phyloP scores from a whole-genome alignment of 2,113 vertebrate species.

The Oostethus manadensis region DNA sequence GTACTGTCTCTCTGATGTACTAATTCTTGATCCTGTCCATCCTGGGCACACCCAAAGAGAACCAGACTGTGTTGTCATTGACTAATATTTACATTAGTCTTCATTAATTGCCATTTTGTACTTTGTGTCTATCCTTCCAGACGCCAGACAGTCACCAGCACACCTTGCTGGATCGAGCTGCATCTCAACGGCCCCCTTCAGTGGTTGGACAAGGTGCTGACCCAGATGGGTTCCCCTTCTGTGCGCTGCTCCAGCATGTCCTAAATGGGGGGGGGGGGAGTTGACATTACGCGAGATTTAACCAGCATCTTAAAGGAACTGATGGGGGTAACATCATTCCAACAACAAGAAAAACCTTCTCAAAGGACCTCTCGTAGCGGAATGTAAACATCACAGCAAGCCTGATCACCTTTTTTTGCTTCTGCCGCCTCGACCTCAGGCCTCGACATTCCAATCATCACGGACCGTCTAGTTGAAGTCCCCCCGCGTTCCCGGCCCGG shows the following conservation, averaged over 20 bases:
- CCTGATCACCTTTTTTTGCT: conserved; percentile 9
- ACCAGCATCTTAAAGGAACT: conserved; percentile 28
- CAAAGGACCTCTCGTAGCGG: conserved; percentile 16
- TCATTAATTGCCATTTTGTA: neutral
- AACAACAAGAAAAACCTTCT: conserved; percentile 6
- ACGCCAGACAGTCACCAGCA: conserved; percentile 96
- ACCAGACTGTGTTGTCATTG: no score
- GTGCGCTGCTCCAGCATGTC: conserved; percentile 99
- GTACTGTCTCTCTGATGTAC: no score
- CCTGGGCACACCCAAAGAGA: no score
- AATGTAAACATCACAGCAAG: conserved; percentile 25
- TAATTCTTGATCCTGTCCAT: no score
- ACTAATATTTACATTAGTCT: no score
- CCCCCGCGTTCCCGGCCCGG: conserved; percentile 25
- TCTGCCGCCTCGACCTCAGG: conserved; percentile 24
- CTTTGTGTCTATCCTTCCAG: conserved; percentile 57
- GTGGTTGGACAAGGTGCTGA: conserved; percentile 98
- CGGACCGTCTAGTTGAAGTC: conserved; percentile 21
- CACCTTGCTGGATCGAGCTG: conserved; percentile 98
- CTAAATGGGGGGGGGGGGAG: conserved; percentile 62
- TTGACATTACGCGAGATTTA: conserved; percentile 36
- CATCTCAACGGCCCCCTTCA: conserved; percentile 97
- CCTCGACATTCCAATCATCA: conserved; percentile 38
- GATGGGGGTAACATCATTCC: conserved; percentile 23
- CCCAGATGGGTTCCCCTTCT: conserved; percentile 97